Base-by-base conservation (phyloP, 2,113 vertebrate genomes). In the Ophiodon elongatus region DNA sequence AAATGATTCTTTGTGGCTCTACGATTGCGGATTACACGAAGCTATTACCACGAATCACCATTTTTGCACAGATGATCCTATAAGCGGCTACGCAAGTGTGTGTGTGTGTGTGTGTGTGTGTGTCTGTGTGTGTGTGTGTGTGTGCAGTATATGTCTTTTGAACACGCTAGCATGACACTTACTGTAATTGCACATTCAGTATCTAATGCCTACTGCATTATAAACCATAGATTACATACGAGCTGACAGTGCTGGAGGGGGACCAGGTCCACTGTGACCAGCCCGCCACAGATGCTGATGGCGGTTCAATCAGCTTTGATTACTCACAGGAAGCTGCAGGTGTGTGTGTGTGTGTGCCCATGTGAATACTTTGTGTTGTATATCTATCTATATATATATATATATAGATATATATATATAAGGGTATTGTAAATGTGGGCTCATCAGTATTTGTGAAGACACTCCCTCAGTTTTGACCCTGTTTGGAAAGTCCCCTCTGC, bases 401-500 rank as follows among this genome's bases (percentile, higher is more conserved):
- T n/a, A n/a, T n/a, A n/a, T n/a, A n/a, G n/a, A n/a, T n/a, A n/a
- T n/a, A n/a, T n/a, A n/a, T n/a, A n/a, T 70, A 62, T n/a, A 57
- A 21, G 39, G 25, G 37, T 33, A 45, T 70, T 85, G 74, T 62
- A 76, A 52, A n/a, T 56, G 56, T 56, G 60, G 23, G 13, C 67
- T 67, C 62, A 56, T 84, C 31, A 23, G 45, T 76, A 13, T 70
- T 43, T 79, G 37, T 67, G 64, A 79, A 65, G 81, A 83, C 79
- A 73, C 80, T 85, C 73, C 84, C 77, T 83, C 69, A 27, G 10
- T 77, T 71, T 85, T 50, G 10, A 23, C 27, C 57, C 43, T 59
- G 10, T 79, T 68, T 63, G 87, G 88, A 93, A 93, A 91, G 64
- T 87, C 93, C 92, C 90, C 23, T 75, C 70, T 79, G 69, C 69